Conservation (phyloP, 2,797 vertebrate genomes). For the Labeo calbasu region DNA sequence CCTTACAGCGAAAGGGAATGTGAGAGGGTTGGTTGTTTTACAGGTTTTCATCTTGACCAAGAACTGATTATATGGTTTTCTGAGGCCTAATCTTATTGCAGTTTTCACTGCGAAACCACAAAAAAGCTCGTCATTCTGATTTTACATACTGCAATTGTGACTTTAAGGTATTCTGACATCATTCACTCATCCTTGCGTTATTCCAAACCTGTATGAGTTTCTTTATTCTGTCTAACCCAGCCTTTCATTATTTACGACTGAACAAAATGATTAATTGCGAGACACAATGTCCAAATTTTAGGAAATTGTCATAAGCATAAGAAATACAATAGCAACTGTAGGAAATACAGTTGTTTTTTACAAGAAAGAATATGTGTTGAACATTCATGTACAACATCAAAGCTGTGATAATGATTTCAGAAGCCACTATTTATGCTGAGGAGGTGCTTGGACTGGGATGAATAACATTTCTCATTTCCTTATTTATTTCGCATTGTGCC, state of each 20-base stretch:
- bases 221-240: background rate
- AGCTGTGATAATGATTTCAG: background rate
- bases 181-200: background rate
- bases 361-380: background rate
- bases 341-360: background rate
- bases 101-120: background rate
- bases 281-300: background rate
- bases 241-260: background rate
- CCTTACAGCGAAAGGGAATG: background rate
- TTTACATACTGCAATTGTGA: background rate
- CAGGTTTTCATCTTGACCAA: background rate
- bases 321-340: background rate
- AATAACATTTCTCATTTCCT: conserved; percentile 8
- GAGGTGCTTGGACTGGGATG: background rate
- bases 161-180: background rate
- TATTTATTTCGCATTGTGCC: conserved; percentile 3
- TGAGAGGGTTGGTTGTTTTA: background rate
- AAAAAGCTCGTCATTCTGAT: background rate
- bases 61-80: background rate
- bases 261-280: background rate
- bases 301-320: background rate
- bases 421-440: background rate
- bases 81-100: background rate
- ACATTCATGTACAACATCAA: background rate
- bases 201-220: background rate